These are phyloP conservation scores for Cybosia mesomella DNA, from an alignment of 2,888 invertebrate genomes.

Conservation along the genomic window DNA sequence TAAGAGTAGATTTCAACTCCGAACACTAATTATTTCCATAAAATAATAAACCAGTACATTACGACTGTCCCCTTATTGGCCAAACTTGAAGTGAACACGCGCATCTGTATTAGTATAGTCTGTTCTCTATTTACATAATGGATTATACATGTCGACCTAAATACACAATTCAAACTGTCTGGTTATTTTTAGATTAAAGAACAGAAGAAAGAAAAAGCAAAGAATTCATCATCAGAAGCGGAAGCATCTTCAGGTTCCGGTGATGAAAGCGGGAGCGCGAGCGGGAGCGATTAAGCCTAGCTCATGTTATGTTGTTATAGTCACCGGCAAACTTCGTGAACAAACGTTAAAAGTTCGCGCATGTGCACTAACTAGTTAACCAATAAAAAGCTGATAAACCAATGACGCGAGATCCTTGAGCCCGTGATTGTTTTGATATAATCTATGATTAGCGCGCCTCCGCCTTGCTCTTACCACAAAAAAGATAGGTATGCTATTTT, in stretches of 20 bases:
- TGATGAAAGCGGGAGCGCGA: constrained; percentile 72
- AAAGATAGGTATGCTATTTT: no score
- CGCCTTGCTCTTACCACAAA: no score
- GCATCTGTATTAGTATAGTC: no score
- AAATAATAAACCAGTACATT: background rate
- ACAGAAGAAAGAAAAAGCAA: constrained; percentile 70
- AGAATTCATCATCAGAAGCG: constrained; percentile 78
- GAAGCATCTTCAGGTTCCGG: constrained; percentile 75
- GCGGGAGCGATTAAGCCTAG: constrained; percentile 64
- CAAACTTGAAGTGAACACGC: no score
- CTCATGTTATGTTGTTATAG: background rate
- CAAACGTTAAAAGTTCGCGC: no score
- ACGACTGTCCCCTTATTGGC: background rate
- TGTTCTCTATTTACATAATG: no score
- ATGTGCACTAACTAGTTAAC: no score
- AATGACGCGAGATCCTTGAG: no score
- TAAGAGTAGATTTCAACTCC: constrained; percentile 38
- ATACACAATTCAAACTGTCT: background rate
- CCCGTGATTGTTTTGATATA: no score
- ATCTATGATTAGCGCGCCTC: no score
- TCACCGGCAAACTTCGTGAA: no score
- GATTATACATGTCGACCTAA: background rate
- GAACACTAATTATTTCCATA: background rate
- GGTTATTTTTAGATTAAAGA: constrained; percentile 70
- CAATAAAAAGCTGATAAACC: no score